These are phyloP conservation scores for Gallirallus australis DNA, from an alignment of 2,797 vertebrate species.

Conservation along the genomic window DNA sequence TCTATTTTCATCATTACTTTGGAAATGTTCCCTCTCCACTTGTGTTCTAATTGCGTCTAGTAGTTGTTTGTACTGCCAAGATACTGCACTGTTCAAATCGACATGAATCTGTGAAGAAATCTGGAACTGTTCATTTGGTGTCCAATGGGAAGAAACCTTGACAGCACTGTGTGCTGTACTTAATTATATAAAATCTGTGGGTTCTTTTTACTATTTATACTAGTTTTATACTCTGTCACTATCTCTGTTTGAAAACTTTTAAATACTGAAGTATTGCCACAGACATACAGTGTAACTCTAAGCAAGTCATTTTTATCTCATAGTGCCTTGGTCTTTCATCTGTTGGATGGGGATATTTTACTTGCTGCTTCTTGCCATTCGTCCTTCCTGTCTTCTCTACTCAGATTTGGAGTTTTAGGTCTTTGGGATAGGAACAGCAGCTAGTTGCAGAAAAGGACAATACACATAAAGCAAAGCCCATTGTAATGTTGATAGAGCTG, in stretches of 20 bases:
- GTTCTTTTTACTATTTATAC: background rate
- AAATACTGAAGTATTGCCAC: background rate
- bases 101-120: background rate
- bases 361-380: background rate
- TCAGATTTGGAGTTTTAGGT: background rate
- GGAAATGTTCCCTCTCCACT: background rate
- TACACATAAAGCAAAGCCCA: rapidly evolving
- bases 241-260: background rate
- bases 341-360: background rate
- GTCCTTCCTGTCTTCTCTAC: background rate
- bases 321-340: background rate
- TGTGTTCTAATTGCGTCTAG: background rate
- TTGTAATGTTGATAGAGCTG: background rate
- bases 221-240: background rate
- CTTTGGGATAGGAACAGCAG: background rate
- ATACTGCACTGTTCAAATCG: background rate
- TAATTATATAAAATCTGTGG: background rate
- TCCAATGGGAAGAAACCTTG: background rate
- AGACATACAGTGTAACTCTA: background rate
- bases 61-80: slow-evolving; percentile 9
- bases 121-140: background rate
- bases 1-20: background rate
- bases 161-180: background rate
- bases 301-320: background rate
- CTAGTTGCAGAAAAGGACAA: background rate